A percentile compares a stretch with the other conserved stretches of the same genome.
Conservation (phyloP, 2,888 invertebrate genomes). For the Neuroscelio doddi region DNA sequence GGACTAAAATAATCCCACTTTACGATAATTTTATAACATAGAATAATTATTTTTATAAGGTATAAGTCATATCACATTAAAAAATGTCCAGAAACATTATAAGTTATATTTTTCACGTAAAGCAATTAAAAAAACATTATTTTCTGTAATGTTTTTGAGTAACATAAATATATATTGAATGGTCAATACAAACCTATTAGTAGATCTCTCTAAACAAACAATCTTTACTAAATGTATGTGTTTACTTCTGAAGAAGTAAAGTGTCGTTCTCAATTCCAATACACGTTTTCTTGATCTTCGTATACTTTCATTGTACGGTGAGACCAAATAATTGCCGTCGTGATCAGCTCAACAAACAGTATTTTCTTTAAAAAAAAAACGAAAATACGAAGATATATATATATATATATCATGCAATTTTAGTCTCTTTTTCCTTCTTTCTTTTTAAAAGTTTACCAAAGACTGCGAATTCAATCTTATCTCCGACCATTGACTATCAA, state of each 20-base stretch:
- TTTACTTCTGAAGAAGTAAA: background rate
- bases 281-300: slow-evolving; percentile 2
- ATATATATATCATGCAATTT: slow-evolving; percentile 25
- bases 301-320: slow-evolving; percentile 41
- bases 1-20: no score
- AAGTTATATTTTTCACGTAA: no score
- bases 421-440: slow-evolving; percentile 32
- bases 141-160: no score
- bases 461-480: slow-evolving; percentile 64
- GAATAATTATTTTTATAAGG: no score
- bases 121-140: no score
- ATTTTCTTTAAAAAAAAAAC: background rate
- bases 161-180: no score
- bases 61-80: no score
- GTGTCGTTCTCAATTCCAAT: background rate
- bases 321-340: slow-evolving; percentile 63
- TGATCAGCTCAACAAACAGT: slow-evolving; percentile 58
- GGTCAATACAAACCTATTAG: no score
- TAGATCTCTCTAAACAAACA: no score
- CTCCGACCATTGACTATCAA: slow-evolving; percentile 57
- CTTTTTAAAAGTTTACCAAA: slow-evolving; percentile 34
- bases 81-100: no score
- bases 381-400: slow-evolving; percentile 28
- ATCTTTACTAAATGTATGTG: slow-evolving; percentile 8
- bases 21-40: no score